Evolutionary conservation across 1,140 invertebrate species (phyloP).

Genomic region (Drosophila sechellia): DNA sequence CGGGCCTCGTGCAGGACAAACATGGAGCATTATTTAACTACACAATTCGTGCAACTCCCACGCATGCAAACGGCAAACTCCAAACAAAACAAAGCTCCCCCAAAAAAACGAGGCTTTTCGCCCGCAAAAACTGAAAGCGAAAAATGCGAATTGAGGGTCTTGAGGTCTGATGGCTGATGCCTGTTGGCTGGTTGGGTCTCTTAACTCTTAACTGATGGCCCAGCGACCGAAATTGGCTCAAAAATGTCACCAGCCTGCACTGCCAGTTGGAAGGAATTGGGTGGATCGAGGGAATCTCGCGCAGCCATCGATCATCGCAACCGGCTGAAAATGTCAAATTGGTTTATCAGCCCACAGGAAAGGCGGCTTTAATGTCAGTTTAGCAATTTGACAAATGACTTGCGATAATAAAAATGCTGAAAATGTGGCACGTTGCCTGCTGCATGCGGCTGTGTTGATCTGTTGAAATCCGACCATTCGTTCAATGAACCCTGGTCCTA

Average conservation of each 20-base stretch:
- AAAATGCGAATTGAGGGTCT: conserved; percentile 72
- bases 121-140: conserved; percentile 71
- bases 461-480: conserved; percentile 17
- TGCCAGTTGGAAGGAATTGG: conserved; percentile 19
- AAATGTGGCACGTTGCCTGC: conserved; percentile 48
- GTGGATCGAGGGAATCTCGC: conserved; percentile 27
- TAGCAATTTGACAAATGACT: conserved; percentile 82
- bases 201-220: conserved; percentile 73
- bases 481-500: conserved; percentile 24
- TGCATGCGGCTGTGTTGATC: conserved; percentile 10
- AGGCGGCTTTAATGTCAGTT: conserved; percentile 78
- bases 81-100: conserved; percentile 45
- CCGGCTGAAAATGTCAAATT: conserved; percentile 71
- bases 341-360: conserved; percentile 71
- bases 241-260: conserved; percentile 75
- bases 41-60: conserved; percentile 81
- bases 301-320: conserved; percentile 72
- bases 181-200: conserved; percentile 7
- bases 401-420: conserved; percentile 63
- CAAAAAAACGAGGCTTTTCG: conserved; percentile 21
- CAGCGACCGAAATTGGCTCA: conserved; percentile 81
- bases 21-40: conserved; percentile 79
- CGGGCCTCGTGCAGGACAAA: conserved; percentile 71
- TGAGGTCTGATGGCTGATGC: conserved; percentile 47
- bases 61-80: conserved; percentile 67